phyloP scores from a whole-genome alignment of 2,888 invertebrate species.

The Drosophila putrida region DNA sequence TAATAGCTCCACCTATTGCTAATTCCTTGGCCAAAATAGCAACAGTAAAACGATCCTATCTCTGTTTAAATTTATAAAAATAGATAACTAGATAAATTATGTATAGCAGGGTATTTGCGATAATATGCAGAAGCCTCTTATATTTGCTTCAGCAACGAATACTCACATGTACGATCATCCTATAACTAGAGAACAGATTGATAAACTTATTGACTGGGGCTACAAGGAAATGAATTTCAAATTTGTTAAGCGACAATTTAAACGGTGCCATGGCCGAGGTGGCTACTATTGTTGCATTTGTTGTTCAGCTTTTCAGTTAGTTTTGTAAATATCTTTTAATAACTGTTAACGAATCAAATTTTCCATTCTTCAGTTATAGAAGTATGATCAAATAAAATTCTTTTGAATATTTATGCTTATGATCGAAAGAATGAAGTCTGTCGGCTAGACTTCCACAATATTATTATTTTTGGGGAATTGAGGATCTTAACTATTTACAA shows the following conservation, averaged over 20 bases:
- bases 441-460: no score
- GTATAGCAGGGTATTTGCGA: conserved; percentile 92
- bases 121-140: conserved; percentile 93
- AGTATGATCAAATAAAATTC: neutral
- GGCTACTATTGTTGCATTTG: conserved; percentile 88
- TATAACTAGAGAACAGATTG: conserved; percentile 91
- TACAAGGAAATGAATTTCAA: conserved; percentile 93
- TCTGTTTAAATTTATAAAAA: neutral
- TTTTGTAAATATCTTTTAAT: conserved; percentile 20
- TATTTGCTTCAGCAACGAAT: conserved; percentile 99
- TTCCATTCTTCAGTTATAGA: no score
- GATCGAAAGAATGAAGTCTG: no score
- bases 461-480: no score
- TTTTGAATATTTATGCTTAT: no score
- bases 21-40: conserved; percentile 98
- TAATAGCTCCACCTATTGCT: conserved; percentile 98
- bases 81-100: neutral
- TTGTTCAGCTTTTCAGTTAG: conserved; percentile 41
- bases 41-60: conserved; percentile 87
- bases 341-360: conserved; percentile 14
- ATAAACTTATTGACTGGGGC: conserved; percentile 91
- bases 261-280: conserved; percentile 98
- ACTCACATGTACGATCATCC: conserved; percentile 99
- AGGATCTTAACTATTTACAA: neutral
- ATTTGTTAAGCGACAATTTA: conserved; percentile 98